These are phyloP conservation scores for Polypterus bichir DNA, from an alignment of 2,113 vertebrate species.

Conservation along the genomic window DNA sequence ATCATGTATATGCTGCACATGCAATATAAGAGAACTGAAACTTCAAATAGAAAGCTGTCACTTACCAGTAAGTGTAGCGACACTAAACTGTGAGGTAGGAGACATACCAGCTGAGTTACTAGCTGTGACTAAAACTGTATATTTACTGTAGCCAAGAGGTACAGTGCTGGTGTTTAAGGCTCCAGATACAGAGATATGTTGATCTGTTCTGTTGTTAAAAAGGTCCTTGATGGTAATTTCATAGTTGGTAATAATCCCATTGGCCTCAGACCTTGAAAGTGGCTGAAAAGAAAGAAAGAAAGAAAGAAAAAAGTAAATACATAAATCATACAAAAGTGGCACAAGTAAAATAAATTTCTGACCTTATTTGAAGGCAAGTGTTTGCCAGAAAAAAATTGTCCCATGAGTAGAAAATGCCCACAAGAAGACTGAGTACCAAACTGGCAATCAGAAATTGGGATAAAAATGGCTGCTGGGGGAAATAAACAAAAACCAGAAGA, in stretches of 20 bases:
- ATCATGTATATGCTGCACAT: too few species aligned
- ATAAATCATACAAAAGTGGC: background rate
- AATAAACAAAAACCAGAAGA: too few species aligned
- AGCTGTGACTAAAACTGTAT: conserved; percentile 42
- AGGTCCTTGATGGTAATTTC: conserved; percentile 39
- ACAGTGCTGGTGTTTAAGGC: conserved; percentile 40
- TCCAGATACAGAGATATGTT: conserved; percentile 21
- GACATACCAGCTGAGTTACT: conserved; percentile 44
- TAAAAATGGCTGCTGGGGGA: too few species aligned
- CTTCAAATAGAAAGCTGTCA: background rate
- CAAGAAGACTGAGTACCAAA: too few species aligned
- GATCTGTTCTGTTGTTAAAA: conserved; percentile 28
- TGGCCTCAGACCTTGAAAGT: conserved; percentile 39
- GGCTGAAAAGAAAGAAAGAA: conserved; percentile 28
- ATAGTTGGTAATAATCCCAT: conserved; percentile 39
- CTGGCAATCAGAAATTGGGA: too few species aligned
- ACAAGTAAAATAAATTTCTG: too few species aligned
- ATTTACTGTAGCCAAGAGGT: conserved; percentile 36
- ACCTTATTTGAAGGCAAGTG: too few species aligned
- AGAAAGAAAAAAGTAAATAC: conserved; percentile 9
- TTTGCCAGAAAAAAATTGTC: too few species aligned
- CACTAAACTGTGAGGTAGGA: conserved; percentile 30
- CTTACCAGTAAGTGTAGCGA: background rate
- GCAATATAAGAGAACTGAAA: too few species aligned
- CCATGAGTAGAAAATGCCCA: too few species aligned